Evolutionary conservation across 1,140 invertebrate genomes (phyloP), one percentile per base, ranked within the genome.

Genomic region (Drosophila orosa): DNA sequence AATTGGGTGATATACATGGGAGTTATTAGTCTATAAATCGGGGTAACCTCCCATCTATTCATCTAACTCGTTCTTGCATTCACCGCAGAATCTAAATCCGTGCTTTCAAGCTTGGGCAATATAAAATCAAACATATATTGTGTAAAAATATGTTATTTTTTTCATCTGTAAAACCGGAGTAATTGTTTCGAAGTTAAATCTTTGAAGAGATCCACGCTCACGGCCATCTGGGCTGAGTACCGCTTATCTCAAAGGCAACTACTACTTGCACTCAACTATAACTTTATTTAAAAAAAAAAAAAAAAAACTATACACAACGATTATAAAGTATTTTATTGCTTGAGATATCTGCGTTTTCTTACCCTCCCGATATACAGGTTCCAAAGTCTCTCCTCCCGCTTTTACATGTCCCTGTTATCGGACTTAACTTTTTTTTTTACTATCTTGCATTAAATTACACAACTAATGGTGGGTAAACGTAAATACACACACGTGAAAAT

Each of bases 361-460:
- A 29, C 59, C 35, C 24, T 55, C 29, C 17, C 17, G 19, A 55
- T 27, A 24, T 35, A 55, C 24, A 19, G 33, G 48, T 57, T 55
- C 59, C 33, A 39, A 62, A 62, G 59, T 62, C 31, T 60, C 31
- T 24, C 29, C 17, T 13, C 29, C n/a, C 24, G 42, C 19, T 40
- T 25, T 40, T 25, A 52, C 47, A 44, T 10, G 31, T n/a, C 8
- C 29, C 4, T 24, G 17, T n/a, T 74, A 62, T 74, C 72, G 31
- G 37, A 40, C 25, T 25, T 45, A 48, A 73, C 48, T 24, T 25
- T 56, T 24, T 25, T 56, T 62, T 59, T 47, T 58, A 76, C 55
- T 76, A 76, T 76, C 73, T 75, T 75, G 59, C 61, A 50, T 67
- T 67, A 75, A 76, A 76, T 76, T 67, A 76, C 72, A 76, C 73